Evolutionary conservation across 1,140 invertebrate genomes (phyloP).

Genomic region (Parasteatoda tepidariorum): DNA sequence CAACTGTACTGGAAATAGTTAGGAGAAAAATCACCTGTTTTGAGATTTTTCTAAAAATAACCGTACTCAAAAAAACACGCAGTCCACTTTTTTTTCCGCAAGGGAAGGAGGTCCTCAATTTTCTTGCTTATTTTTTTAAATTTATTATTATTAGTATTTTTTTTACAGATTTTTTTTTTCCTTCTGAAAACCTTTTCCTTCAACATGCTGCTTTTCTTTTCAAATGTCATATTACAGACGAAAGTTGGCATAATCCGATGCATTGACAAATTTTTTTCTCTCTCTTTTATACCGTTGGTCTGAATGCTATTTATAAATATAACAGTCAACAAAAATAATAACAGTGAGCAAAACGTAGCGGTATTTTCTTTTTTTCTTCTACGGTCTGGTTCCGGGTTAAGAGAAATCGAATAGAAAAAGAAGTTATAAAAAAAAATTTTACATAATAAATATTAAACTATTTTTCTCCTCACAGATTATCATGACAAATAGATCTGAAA

Average conservation of each 20-base stretch:
- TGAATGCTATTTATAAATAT: conserved; percentile 45
- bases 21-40: conserved; percentile 34
- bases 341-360: not conserved
- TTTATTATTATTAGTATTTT: not conserved
- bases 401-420: not conserved
- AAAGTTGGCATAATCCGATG: conserved; percentile 54
- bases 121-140: not conserved
- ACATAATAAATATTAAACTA: not conserved
- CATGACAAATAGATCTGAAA: not conserved
- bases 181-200: not conserved
- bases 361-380: not conserved
- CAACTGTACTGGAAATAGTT: not conserved
- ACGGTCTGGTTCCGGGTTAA: not conserved
- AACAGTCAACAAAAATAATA: conserved; percentile 34
- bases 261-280: not conserved
- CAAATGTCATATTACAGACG: conserved; percentile 25
- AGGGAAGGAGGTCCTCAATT: not conserved
- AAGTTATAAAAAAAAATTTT: not conserved
- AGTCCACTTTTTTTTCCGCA: conserved; percentile 6
- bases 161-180: not conserved
- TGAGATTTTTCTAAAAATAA: conserved; percentile 51
- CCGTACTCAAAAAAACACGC: conserved; percentile 8
- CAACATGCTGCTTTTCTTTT: conserved; percentile 5
- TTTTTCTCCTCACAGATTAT: not conserved
- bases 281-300: not conserved